Base-by-base conservation (phyloP, 1,140 invertebrate genomes). In the Zaprionus ornatus region DNA sequence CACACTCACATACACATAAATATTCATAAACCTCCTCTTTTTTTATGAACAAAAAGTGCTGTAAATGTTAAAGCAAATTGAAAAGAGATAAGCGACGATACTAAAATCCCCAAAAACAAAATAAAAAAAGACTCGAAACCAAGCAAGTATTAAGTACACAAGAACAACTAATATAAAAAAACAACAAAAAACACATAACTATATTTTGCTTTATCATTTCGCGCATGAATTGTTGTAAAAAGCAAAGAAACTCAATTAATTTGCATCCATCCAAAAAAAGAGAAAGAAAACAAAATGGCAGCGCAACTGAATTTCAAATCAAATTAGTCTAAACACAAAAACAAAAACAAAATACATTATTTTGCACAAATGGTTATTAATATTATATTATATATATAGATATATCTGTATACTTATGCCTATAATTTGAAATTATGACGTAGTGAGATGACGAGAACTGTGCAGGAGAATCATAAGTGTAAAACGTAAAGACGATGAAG, bases 121-220 rank as follows among this genome's bases (percentile, higher is more conserved):
- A 48, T 32, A 73, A 90, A 86, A 80, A 87, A 91, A 91, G 91
- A 91, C 91, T 91, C 91, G 87, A 91, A 91, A 91, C 91, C 91
- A 91, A 85, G 85, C 86, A 91, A 91, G 91, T 91, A 91, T 91
- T 91, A 91, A 91, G 85, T 80, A 91, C 77, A 78, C 76, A 82
- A 91, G 55, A 80, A 83, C 56, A 74, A 90, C 71, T 76, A 81
- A 59, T 59, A 69, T 69, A 69, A n/a, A 52, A 69, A 48, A 29
- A 17, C n/a, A 13, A 21, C 61, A 76, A 48, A 40, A 17, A 27
- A 70, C 23, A 48, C 0, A 48, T 3, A 45, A 45, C n/a, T 45
- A 45, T 45, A 70, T 60, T 87, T 82, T 86, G 82, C 80, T 81
- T 85, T 80, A 63, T 77, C 79, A 85, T 84, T 85, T 84, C 74